Conservation (phyloP, 2,797 vertebrate species). For the Chrysolophus pictus region DNA sequence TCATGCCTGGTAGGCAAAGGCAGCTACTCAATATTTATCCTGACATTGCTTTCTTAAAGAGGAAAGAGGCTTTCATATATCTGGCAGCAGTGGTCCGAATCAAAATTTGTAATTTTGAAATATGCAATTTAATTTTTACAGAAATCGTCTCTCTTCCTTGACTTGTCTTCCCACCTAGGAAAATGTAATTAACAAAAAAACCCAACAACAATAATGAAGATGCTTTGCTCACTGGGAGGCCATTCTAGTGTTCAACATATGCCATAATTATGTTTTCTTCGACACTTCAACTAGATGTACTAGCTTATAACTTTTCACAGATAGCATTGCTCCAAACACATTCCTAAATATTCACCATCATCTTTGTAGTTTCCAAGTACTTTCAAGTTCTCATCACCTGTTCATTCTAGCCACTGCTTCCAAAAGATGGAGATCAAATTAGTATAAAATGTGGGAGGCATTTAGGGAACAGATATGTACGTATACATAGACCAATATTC, state of each 20-base stretch:
- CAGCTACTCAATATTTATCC: not conserved
- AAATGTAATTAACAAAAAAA: not conserved
- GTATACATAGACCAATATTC: not conserved
- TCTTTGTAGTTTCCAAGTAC: not conserved
- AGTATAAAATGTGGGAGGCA: not conserved
- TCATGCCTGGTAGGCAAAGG: not conserved
- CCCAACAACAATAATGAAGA: not conserved
- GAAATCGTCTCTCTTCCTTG: not conserved
- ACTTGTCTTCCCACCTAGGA: not conserved
- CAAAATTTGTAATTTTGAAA: not conserved
- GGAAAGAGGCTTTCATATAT: not conserved
- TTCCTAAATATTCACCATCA: not conserved
- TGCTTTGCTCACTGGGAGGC: not conserved
- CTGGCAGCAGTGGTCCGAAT: not conserved
- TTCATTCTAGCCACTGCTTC: not conserved
- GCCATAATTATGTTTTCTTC: not conserved
- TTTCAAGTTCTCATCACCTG: not conserved
- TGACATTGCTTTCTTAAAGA: not conserved
- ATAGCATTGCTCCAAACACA: not conserved
- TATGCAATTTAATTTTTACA: not conserved
- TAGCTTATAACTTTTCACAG: conserved; percentile 1
- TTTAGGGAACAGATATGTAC: not conserved
- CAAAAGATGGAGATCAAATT: not conserved
- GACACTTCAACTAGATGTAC: not conserved
- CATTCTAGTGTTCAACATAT: not conserved